Evolutionary conservation across 1,140 invertebrate genomes (phyloP), one percentile per base, ranked within the genome.

Genomic region (Caenorhabditis briggsae): DNA sequence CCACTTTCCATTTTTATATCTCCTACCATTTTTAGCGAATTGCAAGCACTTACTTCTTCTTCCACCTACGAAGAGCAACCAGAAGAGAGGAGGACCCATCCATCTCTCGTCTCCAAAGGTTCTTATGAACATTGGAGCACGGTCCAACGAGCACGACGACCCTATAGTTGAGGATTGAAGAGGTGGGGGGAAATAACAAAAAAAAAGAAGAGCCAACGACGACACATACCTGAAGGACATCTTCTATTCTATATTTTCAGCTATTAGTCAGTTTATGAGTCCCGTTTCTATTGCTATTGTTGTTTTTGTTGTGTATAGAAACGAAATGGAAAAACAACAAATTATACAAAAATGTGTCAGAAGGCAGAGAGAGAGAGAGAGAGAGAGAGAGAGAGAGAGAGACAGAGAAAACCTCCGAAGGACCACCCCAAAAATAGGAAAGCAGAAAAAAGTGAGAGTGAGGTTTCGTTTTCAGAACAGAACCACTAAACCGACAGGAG

Each of bases 81-180:
- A 33, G 33, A 33, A 33, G 33, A 78, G 70, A 78, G 70, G 65
- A 25, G 46, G 64, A 25, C 70, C 70, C 70, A 78, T 78, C 50
- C 70, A 50, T 78, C 70, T 78, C 70, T 78, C 70, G 23, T 78
- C 46, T 41, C 59, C 59, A 61, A 50, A 78, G 46, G 70, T 78
- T 78, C 70, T 78, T 78, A 78, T 78, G 70, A 78, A 78, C 70
- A 78, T 78, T 78, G 70, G 46, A 78, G 70, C 70, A 78, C 70
- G 70, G 70, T 78, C 70, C 70, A 78, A 50, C 70, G 70, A 78
- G 70, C 70, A 78, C 70, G 23, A 70, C 64, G n/a, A 33, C 9
- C 70, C 8, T 9, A 50, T 78, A 78, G 70, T 78, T 78, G 70
- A 74, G n/a, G 43, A 46, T 33, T 33, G 33, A 33, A 33, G 33